These are phyloP conservation scores for Zapus hudsonius DNA, from an alignment of 2,113 vertebrate species.

Conservation along the genomic window DNA sequence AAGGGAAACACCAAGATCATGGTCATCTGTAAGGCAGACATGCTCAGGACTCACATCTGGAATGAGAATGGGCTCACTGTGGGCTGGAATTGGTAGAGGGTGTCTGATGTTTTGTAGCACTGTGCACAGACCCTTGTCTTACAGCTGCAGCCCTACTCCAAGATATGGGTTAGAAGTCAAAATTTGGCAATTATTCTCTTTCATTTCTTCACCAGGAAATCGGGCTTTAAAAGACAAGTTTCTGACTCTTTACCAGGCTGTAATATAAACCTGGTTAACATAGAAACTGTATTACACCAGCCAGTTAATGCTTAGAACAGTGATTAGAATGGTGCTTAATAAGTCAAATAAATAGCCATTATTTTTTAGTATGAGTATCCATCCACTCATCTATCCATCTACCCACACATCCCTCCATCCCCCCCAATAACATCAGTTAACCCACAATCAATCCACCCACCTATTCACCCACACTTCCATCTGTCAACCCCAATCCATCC, in stretches of 20 bases:
- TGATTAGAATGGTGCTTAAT: background rate
- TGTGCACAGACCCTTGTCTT: background rate
- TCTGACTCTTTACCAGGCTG: background rate
- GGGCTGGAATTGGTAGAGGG: background rate
- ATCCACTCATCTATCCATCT: background rate
- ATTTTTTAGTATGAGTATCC: background rate
- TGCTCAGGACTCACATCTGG: background rate
- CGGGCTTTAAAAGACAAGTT: background rate
- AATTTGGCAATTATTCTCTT: background rate
- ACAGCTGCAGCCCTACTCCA: background rate
- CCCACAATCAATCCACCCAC: background rate
- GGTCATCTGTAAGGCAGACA: background rate
- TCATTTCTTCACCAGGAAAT: background rate
- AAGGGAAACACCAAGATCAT: background rate
- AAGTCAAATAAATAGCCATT: background rate
- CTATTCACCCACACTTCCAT: background rate
- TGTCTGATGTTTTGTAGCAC: background rate
- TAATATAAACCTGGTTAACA: background rate
- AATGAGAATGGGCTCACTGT: background rate
- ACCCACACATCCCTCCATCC: too few species aligned
- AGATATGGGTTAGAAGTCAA: fast-evolving
- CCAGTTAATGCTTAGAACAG: slow-evolving; percentile 4
- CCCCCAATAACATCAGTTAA: background rate
- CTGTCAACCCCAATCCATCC: too few species aligned
- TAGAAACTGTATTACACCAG: background rate